Conservation (phyloP, 2,113 vertebrate species). For the Psittacula cyanocephala region DNA sequence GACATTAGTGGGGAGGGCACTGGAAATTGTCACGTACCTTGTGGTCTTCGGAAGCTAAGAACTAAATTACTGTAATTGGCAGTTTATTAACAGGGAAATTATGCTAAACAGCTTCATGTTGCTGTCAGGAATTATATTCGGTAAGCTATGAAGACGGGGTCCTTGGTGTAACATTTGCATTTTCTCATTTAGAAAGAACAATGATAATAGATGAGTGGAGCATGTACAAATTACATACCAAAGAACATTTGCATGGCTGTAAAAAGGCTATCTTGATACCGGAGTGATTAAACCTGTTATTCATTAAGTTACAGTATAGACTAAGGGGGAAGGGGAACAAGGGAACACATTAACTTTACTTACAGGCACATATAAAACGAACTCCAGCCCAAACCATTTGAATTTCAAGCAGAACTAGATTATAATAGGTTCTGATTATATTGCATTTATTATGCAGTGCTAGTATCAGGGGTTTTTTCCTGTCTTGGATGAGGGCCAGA, state of each 20-base stretch:
- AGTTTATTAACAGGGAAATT: slow-evolving; percentile 90
- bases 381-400: background rate
- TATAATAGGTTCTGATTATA: background rate
- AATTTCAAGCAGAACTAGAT: slow-evolving; percentile 10
- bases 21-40: slow-evolving; percentile 16
- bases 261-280: slow-evolving; percentile 58
- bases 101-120: slow-evolving; percentile 83
- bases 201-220: slow-evolving; percentile 78
- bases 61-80: slow-evolving; percentile 86
- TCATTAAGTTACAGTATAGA: slow-evolving; percentile 36
- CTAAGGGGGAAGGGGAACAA: background rate
- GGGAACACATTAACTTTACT: background rate
- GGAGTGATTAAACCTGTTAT: slow-evolving; percentile 55
- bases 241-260: slow-evolving; percentile 58
- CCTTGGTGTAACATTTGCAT: slow-evolving; percentile 78
- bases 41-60: slow-evolving; percentile 61
- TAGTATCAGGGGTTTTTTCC: background rate
- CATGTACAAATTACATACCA: slow-evolving; percentile 69
- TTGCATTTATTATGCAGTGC: background rate
- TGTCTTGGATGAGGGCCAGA: background rate
- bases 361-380: background rate
- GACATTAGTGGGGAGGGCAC: background rate
- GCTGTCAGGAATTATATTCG: slow-evolving; percentile 79
- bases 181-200: slow-evolving; percentile 83
- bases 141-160: slow-evolving; percentile 65